Evolutionary conservation across 23 tunicate genomes (phyloP).

Genomic region (Phallusia fumigata): DNA sequence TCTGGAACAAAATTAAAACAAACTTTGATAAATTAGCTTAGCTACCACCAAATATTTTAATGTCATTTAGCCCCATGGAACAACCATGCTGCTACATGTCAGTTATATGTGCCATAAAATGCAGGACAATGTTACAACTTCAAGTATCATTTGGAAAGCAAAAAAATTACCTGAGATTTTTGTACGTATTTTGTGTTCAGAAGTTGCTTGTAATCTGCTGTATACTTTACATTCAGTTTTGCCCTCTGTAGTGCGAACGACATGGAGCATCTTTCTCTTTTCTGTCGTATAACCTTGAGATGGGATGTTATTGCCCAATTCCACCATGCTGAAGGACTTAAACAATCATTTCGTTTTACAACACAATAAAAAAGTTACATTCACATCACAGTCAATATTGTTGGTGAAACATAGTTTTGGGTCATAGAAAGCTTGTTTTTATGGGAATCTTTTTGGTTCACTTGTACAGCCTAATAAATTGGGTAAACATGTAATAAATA

Average conservation of each 20-base stretch:
- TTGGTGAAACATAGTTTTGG: no score
- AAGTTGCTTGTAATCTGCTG: constrained; percentile 20
- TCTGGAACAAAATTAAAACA: no score
- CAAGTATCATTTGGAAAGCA: no score
- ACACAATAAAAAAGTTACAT: no score
- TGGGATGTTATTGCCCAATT: constrained; percentile 65
- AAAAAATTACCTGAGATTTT: constrained; percentile 37
- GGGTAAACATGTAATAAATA: background rate
- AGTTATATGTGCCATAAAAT: no score
- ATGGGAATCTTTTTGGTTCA: background rate
- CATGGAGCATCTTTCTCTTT: constrained; percentile 16
- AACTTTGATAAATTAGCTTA: no score
- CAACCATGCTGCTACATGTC: no score
- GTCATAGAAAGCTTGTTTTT: no score
- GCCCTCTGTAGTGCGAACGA: constrained; percentile 27
- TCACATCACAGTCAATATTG: no score
- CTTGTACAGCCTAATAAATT: background rate
- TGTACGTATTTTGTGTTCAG: constrained; percentile 28
- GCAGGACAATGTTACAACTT: no score
- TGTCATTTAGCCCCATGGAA: no score
- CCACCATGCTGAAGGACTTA: constrained; percentile 83
- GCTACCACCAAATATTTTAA: no score
- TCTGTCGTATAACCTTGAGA: constrained; percentile 28
- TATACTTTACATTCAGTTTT: constrained; percentile 25
- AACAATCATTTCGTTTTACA: background rate